phyloP scores from a whole-genome alignment of 2,113 vertebrate species.

The Lagopus leucura region DNA sequence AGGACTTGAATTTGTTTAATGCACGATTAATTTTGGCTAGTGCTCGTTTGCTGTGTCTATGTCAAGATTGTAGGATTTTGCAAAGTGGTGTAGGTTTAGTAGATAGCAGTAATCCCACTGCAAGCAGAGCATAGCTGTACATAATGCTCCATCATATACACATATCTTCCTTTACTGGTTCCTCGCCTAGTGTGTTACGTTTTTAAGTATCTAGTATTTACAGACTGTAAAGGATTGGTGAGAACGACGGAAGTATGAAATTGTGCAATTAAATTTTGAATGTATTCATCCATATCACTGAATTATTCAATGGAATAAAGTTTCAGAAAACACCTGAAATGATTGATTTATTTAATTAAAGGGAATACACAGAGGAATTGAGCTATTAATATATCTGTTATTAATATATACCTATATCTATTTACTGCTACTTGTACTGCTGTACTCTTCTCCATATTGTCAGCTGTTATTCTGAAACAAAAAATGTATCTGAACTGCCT shows the following conservation, averaged over 20 bases:
- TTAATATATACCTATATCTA: background rate
- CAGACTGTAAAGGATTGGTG: accelerated
- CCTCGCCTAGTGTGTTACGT: background rate
- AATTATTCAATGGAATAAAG: background rate
- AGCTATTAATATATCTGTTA: background rate
- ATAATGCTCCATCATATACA: background rate
- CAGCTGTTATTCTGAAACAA: background rate
- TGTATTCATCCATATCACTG: background rate
- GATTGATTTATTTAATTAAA: background rate
- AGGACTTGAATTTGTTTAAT: background rate
- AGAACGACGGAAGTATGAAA: background rate
- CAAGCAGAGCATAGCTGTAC: background rate
- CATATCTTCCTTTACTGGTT: background rate
- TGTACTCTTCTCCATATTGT: background rate
- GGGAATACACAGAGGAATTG: background rate
- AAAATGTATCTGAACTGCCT: background rate
- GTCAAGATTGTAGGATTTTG: background rate
- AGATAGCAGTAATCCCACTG: background rate
- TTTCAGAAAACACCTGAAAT: background rate
- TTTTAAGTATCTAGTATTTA: background rate
- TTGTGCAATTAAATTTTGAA: background rate
- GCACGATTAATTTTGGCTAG: background rate
- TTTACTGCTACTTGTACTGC: background rate
- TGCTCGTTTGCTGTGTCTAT: background rate
- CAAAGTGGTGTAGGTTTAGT: background rate